Evolutionary conservation across 2,113 vertebrate genomes (phyloP), one percentile per base, ranked within the genome.

Genomic region (Heteronetta atricapilla): DNA sequence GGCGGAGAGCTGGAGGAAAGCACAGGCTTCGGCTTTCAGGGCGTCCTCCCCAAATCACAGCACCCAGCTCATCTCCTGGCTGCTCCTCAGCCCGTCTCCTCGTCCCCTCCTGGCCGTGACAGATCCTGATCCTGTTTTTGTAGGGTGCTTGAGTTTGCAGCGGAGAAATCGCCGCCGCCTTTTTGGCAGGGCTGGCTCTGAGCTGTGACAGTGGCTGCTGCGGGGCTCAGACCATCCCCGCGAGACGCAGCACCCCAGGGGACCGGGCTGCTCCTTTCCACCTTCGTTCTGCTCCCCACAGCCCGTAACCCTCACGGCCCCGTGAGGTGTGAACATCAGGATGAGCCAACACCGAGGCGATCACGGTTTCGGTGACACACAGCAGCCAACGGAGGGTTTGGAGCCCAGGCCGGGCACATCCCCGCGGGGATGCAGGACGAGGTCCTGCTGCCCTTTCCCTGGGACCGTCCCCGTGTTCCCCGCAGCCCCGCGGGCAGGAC

Each of bases 111-210:
- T 58, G 26, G 2, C 33, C 44, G 44, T 44, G 53, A 36, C 66
- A 38, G 20, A 40, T 67, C 64, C 73, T 38, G 20, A 40, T 66
- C 69, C 74, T 28, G n/a, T 46, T 48, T 26, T 38, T 77, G 36
- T 53, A 4, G 5, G 11, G 55, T 2, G 0, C 63, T 48, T 21
- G 50, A 50, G 59, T 34, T 88, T 89, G 74, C 66, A 82, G 85
- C 46, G 53, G 55, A n/a, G 26, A 42, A 52, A 74, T 69, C 72
- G 31, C 0, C 0, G 8, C 26, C 13, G 40, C 13, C 5, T 53
- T 63, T 44, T 36, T 58, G 46, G 48, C 14, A 88, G 42, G 73
- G 6, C 20, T 0, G 2, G 18, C 55, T 91, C 42, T 50, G 74
- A 70, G 18, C 52, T 55, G 26, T 16, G 29, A 56, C 28, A 9